phyloP scores from a whole-genome alignment of 2,888 invertebrate genomes.

The Lycia hirtaria region DNA sequence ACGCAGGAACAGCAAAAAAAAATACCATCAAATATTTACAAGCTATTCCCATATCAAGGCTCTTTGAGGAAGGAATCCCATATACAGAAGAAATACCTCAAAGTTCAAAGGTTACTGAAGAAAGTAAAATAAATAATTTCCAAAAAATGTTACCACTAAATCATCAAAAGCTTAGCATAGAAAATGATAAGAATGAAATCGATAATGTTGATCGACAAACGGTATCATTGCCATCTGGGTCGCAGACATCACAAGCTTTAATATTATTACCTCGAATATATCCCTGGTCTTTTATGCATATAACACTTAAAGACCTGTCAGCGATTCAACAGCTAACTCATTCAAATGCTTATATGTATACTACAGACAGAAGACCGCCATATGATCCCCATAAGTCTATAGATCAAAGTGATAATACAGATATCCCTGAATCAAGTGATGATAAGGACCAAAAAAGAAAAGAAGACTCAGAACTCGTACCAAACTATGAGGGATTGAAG shows the following conservation, averaged over 20 bases:
- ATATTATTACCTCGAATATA: background rate
- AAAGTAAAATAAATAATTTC: too few species aligned
- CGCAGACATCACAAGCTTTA: background rate
- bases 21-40: background rate
- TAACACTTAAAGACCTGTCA: background rate
- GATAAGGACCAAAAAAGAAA: background rate
- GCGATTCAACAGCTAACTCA: background rate
- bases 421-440: background rate
- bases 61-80: conserved; percentile 4
- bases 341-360: too few species aligned
- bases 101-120: background rate
- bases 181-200: background rate
- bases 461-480: background rate
- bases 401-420: conserved; percentile 39
- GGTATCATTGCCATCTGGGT: too few species aligned
- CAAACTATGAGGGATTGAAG: background rate
- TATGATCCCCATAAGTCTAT: conserved; percentile 27
- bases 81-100: conserved; percentile 11
- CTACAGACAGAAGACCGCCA: background rate
- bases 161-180: background rate
- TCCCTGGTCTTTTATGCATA: background rate
- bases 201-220: too few species aligned
- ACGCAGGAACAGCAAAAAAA: background rate
- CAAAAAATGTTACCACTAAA: background rate
- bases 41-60: background rate